These are phyloP conservation scores for Melanophora roralis DNA, from an alignment of 2,888 invertebrate genomes.

Conservation along the genomic window DNA sequence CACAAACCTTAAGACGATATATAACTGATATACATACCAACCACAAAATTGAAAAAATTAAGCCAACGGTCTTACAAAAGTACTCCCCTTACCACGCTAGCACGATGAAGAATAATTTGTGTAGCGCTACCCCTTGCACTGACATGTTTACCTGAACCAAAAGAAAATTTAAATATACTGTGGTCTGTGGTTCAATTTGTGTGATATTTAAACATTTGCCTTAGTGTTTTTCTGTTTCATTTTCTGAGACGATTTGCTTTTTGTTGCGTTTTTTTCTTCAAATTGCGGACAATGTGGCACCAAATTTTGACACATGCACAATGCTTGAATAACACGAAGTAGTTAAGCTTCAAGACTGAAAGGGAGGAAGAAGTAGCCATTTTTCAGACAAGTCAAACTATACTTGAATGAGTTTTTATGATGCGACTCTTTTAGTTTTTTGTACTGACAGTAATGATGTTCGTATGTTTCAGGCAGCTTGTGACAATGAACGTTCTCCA, in stretches of 20 bases:
- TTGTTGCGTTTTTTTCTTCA: constrained; percentile 16
- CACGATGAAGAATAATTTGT: neutral
- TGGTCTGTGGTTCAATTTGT: neutral
- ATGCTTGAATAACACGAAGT: constrained; percentile 63
- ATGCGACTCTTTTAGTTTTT: constrained; percentile 17
- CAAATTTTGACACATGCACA: constrained; percentile 76
- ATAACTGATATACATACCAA: neutral
- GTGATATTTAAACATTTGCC: constrained; percentile 53
- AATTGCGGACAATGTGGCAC: constrained; percentile 75
- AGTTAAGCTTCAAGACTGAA: constrained; percentile 33
- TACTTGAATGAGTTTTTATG: constrained; percentile 37
- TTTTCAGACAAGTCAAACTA: constrained; percentile 28
- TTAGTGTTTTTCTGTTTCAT: constrained; percentile 20
- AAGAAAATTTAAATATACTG: constrained; percentile 30
- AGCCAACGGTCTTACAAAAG: neutral
- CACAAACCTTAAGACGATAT: neutral
- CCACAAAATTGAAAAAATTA: constrained; percentile 8
- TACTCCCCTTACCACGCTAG: neutral
- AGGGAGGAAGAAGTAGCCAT: neutral
- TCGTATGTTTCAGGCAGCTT: constrained; percentile 51
- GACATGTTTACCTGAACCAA: constrained; percentile 50
- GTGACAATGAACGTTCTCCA: constrained; percentile 60
- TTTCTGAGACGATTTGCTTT: neutral
- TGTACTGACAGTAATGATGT: constrained; percentile 25
- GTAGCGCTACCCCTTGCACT: constrained; percentile 30